These are phyloP conservation scores for Corythornis cristatus DNA, from an alignment of 2,113 vertebrate species.

Conservation along the genomic window DNA sequence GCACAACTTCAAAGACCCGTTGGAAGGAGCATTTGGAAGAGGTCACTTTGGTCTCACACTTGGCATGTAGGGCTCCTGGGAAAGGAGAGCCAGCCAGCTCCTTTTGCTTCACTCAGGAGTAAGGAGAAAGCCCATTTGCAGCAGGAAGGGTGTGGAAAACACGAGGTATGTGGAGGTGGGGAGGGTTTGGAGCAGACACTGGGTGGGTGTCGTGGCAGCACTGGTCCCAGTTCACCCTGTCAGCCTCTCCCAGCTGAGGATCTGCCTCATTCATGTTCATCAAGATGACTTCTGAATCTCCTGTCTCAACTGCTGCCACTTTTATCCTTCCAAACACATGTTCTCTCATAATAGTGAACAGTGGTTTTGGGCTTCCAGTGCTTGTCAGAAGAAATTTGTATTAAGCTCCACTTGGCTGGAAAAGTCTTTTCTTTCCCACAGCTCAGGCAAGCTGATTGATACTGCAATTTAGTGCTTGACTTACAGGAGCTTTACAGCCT, in stretches of 20 bases:
- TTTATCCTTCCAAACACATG: neutral
- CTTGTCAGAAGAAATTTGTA: neutral
- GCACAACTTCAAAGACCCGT: neutral
- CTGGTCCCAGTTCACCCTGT: neutral
- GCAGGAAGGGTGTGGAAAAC: neutral
- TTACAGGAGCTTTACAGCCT: neutral
- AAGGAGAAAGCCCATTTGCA: neutral
- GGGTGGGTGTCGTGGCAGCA: neutral
- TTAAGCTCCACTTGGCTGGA: neutral
- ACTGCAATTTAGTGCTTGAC: neutral
- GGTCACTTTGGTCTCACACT: accelerated
- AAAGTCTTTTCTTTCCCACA: neutral
- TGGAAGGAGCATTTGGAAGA: neutral
- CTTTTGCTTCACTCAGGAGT: neutral
- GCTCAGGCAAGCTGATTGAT: neutral
- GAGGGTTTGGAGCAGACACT: neutral
- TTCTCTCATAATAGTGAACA: neutral
- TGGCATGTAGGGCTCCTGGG: neutral
- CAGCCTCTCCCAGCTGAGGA: neutral
- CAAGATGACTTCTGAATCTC: neutral
- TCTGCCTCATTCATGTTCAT: neutral
- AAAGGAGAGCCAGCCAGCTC: neutral
- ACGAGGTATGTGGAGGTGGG: neutral
- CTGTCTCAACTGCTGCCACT: neutral
- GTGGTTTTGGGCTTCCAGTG: neutral